These are phyloP conservation scores for Mamestra brassicae DNA, from an alignment of 2,888 invertebrate species.

Conservation along the genomic window DNA sequence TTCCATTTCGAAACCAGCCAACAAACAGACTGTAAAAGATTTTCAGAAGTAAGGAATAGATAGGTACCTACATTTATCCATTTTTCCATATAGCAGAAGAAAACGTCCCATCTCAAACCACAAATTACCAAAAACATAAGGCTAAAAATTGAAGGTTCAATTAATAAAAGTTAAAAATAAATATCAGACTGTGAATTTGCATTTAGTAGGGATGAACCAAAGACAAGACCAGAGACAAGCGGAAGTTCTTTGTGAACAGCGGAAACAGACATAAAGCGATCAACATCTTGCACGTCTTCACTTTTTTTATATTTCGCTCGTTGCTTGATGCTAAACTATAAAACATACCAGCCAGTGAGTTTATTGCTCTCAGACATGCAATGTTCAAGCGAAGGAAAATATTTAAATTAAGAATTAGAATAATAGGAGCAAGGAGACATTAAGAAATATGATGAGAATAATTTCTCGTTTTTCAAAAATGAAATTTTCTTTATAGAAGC, in stretches of 20 bases:
- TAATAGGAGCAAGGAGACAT: not conserved
- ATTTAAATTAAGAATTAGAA: constrained; percentile 30
- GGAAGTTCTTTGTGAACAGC: constrained; percentile 87
- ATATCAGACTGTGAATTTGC: constrained; percentile 79
- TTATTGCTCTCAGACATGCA: constrained; percentile 50
- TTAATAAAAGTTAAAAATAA: constrained; percentile 50
- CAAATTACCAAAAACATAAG: not conserved
- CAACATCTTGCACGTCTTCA: constrained; percentile 84
- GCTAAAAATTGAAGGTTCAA: constrained; percentile 11
- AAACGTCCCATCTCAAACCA: not conserved
- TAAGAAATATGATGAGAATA: not conserved
- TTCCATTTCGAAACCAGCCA: not conserved
- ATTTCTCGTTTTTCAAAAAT: not conserved
- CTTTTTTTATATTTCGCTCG: constrained; percentile 70
- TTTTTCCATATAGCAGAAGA: not conserved
- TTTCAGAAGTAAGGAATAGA: not conserved
- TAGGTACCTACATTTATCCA: not conserved
- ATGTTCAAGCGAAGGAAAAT: constrained; percentile 5
- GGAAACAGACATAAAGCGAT: constrained; percentile 88
- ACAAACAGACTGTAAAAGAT: not conserved
- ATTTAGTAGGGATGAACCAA: constrained; percentile 85
- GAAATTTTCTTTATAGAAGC: not conserved
- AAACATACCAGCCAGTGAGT: constrained; percentile 67
- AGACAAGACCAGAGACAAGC: constrained; percentile 83
- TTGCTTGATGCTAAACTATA: constrained; percentile 62